Percentiles rank a stretch among this genome's conserved stretches.
Conservation (phyloP, 2,113 vertebrate genomes). For the Chaetodon auriga region DNA sequence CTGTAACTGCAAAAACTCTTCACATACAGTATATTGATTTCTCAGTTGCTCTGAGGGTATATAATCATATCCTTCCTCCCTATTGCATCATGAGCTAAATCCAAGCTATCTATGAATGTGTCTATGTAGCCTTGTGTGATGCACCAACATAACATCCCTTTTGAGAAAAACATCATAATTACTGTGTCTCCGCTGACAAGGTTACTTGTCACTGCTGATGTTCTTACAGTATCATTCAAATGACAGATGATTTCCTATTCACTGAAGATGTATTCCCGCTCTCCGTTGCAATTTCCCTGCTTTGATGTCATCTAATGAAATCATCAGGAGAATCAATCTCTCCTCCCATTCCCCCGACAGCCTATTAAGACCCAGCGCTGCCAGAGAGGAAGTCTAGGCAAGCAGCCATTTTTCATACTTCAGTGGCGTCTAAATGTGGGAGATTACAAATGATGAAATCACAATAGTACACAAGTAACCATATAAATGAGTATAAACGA, state of each 20-base stretch:
- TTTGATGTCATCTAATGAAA: constrained; percentile 78
- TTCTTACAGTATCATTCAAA: constrained; percentile 48
- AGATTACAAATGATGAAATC: constrained; percentile 71
- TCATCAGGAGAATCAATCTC: constrained; percentile 69
- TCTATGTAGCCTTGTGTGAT: background rate
- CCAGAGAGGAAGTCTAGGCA: constrained; percentile 55
- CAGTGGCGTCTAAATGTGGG: constrained; percentile 49
- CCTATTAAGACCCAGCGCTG: constrained; percentile 62
- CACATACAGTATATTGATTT: background rate
- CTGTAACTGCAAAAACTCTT: background rate
- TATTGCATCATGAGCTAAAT: constrained; percentile 13
- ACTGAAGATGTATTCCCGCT: constrained; percentile 48
- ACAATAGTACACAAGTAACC: constrained; percentile 54
- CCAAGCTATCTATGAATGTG: background rate
- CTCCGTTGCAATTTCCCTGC: constrained; percentile 65
- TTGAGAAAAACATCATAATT: constrained; percentile 53
- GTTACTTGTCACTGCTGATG: constrained; percentile 31
- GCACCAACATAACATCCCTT: constrained; percentile 18
- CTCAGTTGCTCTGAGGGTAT: background rate
- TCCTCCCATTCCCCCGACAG: constrained; percentile 53
- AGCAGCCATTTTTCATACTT: constrained; percentile 62
- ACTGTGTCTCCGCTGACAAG: constrained; percentile 37
- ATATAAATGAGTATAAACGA: constrained; percentile 50
- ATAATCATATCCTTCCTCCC: background rate
- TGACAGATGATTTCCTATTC: constrained; percentile 61